These are phyloP conservation scores for Spodoptera exigua DNA, from an alignment of 2,888 invertebrate species.

Conservation along the genomic window DNA sequence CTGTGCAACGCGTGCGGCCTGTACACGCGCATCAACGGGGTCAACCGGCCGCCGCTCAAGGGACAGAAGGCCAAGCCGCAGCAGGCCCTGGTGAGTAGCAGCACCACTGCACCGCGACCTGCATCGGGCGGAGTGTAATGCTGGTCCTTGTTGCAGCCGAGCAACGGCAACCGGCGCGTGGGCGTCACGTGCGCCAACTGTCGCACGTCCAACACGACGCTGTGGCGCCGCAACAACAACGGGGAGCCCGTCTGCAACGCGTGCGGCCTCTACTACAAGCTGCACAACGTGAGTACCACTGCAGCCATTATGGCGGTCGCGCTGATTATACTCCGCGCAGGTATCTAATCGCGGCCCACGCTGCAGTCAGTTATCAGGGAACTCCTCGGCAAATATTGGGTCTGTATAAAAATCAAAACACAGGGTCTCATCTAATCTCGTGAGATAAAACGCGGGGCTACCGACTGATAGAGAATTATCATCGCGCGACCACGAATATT, in stretches of 20 bases:
- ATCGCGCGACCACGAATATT: slow-evolving; percentile 85
- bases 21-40: slow-evolving; percentile 93
- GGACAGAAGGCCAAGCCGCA: slow-evolving; percentile 91
- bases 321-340: slow-evolving; percentile 62
- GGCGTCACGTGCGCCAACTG: slow-evolving; percentile 99
- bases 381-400: slow-evolving; percentile 89
- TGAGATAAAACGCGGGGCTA: slow-evolving; percentile 88
- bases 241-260: slow-evolving; percentile 99
- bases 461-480: slow-evolving; percentile 89
- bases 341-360: slow-evolving; percentile 84
- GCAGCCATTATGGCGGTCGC: slow-evolving; percentile 68
- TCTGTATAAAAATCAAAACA: slow-evolving; percentile 87
- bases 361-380: slow-evolving; percentile 84
- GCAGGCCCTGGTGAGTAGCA: slow-evolving; percentile 82
- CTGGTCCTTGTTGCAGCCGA: slow-evolving; percentile 71
- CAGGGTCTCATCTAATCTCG: slow-evolving; percentile 89
- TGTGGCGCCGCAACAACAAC: slow-evolving; percentile 98
- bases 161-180: slow-evolving; percentile 90
- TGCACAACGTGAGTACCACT: slow-evolving; percentile 92
- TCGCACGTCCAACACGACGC: slow-evolving; percentile 96
- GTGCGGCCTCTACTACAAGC: slow-evolving; percentile 98
- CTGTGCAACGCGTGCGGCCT: slow-evolving; percentile 99
- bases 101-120: no score
- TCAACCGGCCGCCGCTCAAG: slow-evolving; percentile 93
- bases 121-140: background rate